These are phyloP conservation scores for Amblyopsis hoosieri DNA, from an alignment of 2,797 vertebrate genomes.

Conservation along the genomic window DNA sequence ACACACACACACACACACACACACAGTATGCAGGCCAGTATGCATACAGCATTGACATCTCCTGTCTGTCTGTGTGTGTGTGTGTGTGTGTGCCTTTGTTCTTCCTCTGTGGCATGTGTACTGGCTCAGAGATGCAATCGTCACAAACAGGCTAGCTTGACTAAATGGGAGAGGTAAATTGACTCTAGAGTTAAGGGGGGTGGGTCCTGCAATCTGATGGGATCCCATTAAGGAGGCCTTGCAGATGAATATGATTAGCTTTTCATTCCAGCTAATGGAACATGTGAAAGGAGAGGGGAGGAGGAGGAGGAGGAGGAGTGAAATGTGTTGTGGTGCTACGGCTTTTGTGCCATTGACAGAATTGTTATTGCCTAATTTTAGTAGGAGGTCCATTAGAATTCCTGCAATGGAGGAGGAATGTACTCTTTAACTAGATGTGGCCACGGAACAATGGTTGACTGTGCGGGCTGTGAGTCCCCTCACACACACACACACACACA, in stretches of 20 bases:
- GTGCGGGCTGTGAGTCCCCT: constrained; percentile 24
- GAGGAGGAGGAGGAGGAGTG: constrained; percentile 53
- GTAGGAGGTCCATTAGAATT: constrained; percentile 67
- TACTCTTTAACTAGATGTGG: constrained; percentile 57
- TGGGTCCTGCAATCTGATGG: constrained; percentile 60
- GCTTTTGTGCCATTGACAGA: constrained; percentile 62
- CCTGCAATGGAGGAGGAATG: constrained; percentile 53
- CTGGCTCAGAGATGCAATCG: constrained; percentile 67
- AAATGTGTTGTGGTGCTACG: constrained; percentile 61
- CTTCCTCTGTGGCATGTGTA: constrained; percentile 53
- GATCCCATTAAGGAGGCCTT: constrained; percentile 69
- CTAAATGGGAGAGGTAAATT: constrained; percentile 70
- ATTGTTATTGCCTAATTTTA: constrained; percentile 73
- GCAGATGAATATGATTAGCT: constrained; percentile 77
- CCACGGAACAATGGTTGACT: constrained; percentile 36
- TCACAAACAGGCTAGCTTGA: constrained; percentile 64
- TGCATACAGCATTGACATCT: no score
- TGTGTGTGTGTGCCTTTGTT: constrained; percentile 11
- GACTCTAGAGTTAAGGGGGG: constrained; percentile 66
- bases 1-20: no score
- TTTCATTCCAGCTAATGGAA: constrained; percentile 71
- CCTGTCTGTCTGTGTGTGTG: constrained; percentile 5
- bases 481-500: constrained; percentile 2
- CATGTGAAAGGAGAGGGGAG: constrained; percentile 54
- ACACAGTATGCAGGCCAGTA: no score